Conservation (phyloP, 2,888 invertebrate species). For the Nomada lathburiana region DNA sequence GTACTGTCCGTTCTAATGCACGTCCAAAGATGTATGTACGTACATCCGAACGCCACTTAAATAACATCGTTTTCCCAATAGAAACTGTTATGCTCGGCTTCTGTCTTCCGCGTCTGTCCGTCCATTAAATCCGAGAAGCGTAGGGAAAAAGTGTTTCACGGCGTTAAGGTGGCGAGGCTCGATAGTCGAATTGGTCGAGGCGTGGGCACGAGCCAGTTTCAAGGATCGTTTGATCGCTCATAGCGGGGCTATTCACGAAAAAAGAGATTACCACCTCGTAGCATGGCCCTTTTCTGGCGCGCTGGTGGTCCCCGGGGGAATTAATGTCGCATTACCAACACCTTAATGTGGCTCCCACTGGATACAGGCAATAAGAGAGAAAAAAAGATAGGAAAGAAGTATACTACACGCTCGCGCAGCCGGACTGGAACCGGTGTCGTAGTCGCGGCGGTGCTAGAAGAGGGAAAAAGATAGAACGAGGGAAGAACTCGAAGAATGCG, state of each 20-base stretch:
- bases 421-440: background rate
- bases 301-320: conserved; percentile 69
- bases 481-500: conserved; percentile 59
- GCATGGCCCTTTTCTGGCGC: conserved; percentile 52
- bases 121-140: conserved; percentile 41
- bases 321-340: conserved; percentile 75
- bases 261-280: conserved; percentile 67
- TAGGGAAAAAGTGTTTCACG: conserved; percentile 35
- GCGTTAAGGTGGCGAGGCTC: conserved; percentile 41
- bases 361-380: conserved; percentile 34
- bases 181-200: conserved; percentile 48
- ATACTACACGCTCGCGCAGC: conserved; percentile 4
- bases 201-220: conserved; percentile 63
- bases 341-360: conserved; percentile 67
- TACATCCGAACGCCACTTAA: too few relatives aligned
- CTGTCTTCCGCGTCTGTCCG: conserved; percentile 4
- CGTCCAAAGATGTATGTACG: too few relatives aligned
- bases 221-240: conserved; percentile 62
- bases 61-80: too few relatives aligned
- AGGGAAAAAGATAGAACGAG: conserved; percentile 30
- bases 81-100: background rate
- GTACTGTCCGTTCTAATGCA: too few relatives aligned
- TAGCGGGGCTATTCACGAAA: conserved; percentile 49
- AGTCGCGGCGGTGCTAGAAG: background rate
- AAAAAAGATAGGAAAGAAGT: conserved; percentile 6